Percentiles rank a stretch among this genome's conserved stretches.
Conservation (phyloP, 2,113 vertebrate genomes). For the Beaufortia kweichowensis region DNA sequence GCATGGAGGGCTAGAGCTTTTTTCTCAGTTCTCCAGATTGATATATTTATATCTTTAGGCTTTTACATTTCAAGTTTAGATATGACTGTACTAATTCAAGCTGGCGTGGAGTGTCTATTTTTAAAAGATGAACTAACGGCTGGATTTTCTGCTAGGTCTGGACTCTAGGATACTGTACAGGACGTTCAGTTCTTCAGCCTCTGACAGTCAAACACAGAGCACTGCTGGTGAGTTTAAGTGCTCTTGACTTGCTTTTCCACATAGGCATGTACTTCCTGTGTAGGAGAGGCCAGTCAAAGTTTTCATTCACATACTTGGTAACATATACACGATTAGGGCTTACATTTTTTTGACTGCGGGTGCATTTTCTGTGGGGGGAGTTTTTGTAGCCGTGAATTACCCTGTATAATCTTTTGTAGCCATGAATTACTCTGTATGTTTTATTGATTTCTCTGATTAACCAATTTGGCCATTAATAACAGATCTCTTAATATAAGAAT, state of each 20-base stretch:
- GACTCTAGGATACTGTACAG: constrained; percentile 65
- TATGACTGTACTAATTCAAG: constrained; percentile 28
- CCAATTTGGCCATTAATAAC: too few relatives aligned
- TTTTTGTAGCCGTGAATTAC: too few relatives aligned
- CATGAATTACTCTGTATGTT: too few relatives aligned
- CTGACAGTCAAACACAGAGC: constrained; percentile 42
- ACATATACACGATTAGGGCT: neutral
- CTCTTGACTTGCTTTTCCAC: neutral
- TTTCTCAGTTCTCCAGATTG: constrained; percentile 26
- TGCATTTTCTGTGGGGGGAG: neutral
- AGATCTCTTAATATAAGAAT: too few relatives aligned
- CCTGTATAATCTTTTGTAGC: too few relatives aligned
- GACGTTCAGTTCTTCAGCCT: constrained; percentile 42
- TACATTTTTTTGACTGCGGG: neutral
- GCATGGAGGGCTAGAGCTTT: neutral
- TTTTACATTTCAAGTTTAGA: constrained; percentile 36
- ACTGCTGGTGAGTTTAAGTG: constrained; percentile 61
- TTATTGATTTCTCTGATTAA: too few relatives aligned
- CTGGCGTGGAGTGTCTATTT: constrained; percentile 20
- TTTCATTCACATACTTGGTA: neutral
- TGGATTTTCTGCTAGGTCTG: constrained; percentile 61
- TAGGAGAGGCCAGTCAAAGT: neutral
- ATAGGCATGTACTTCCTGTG: neutral
- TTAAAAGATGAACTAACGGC: constrained; percentile 27
- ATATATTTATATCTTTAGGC: constrained; percentile 39